Evolutionary conservation across 2,888 invertebrate species (phyloP).

Genomic region (Cyrtodaria siliqua): DNA sequence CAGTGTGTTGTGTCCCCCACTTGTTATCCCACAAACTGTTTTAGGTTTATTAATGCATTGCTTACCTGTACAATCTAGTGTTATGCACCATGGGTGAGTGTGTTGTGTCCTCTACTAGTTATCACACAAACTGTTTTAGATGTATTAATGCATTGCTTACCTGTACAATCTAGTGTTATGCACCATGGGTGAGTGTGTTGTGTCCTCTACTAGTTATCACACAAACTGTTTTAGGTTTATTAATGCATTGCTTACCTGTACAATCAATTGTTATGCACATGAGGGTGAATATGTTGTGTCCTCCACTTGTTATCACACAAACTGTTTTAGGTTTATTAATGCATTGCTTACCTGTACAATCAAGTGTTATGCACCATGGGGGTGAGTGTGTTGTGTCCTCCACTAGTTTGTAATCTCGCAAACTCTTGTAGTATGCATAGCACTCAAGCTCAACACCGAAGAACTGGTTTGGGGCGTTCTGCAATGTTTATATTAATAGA

Average conservation of each 20-base stretch:
- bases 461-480: conserved; percentile 83
- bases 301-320: too few species aligned
- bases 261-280: conserved; percentile 83
- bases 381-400: conserved; percentile 83
- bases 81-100: conserved; percentile 84
- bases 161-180: conserved; percentile 81
- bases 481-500: too few species aligned
- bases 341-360: conserved; percentile 78
- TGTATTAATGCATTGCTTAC: too few species aligned
- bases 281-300: conserved; percentile 82
- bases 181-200: conserved; percentile 84
- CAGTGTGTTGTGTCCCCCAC: conserved; percentile 83
- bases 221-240: conserved; percentile 84
- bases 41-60: too few species aligned
- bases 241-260: too few species aligned
- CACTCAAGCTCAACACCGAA: conserved; percentile 85
- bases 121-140: too few species aligned
- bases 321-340: too few species aligned
- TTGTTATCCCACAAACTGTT: conserved; percentile 84
- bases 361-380: conserved; percentile 84
- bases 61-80: conserved; percentile 82
- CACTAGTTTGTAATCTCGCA: conserved; percentile 84
- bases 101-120: conserved; percentile 82
- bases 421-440: conserved; percentile 84
- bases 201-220: conserved; percentile 84